These are phyloP conservation scores for Thaumetopoea pityocampa DNA, from an alignment of 1,140 invertebrate species.

Conservation along the genomic window DNA sequence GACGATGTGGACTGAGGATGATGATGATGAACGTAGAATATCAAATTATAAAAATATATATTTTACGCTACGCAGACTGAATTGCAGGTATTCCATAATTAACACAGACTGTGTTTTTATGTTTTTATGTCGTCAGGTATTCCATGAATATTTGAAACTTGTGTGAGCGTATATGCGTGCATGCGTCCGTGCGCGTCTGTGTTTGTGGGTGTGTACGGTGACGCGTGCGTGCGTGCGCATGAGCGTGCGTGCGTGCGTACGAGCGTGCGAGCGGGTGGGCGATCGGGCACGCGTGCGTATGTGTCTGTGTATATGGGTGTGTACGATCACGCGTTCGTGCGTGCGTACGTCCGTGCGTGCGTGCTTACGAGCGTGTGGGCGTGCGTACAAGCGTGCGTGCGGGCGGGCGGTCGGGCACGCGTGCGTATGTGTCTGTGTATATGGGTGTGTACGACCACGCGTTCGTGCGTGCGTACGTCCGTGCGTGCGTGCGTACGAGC, in stretches of 20 bases:
- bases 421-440: background rate
- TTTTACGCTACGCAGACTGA: no score
- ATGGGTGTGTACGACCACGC: background rate
- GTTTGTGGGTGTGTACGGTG: background rate
- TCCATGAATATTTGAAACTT: no score
- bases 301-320: constrained; percentile 2
- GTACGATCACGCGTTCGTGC: constrained; percentile 1
- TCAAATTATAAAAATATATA: no score
- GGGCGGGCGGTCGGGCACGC: background rate
- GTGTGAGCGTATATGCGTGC: background rate
- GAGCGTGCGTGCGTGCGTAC: constrained; percentile 3
- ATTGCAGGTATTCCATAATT: no score
- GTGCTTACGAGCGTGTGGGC: constrained; percentile 3
- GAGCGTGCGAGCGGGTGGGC: background rate
- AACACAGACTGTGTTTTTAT: no score
- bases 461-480: constrained; percentile 2
- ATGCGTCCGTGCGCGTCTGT: background rate
- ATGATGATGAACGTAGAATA: no score
- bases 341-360: background rate
- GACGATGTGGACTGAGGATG: no score
- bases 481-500: constrained; percentile 4
- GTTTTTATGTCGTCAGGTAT: no score
- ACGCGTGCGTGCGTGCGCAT: background rate
- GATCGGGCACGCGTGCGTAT: background rate
- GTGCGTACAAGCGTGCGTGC: constrained; percentile 2